These are phyloP conservation scores for Desmophyllum pertusum DNA, from an alignment of 92 coral and sea anemone species.

Conservation along the genomic window DNA sequence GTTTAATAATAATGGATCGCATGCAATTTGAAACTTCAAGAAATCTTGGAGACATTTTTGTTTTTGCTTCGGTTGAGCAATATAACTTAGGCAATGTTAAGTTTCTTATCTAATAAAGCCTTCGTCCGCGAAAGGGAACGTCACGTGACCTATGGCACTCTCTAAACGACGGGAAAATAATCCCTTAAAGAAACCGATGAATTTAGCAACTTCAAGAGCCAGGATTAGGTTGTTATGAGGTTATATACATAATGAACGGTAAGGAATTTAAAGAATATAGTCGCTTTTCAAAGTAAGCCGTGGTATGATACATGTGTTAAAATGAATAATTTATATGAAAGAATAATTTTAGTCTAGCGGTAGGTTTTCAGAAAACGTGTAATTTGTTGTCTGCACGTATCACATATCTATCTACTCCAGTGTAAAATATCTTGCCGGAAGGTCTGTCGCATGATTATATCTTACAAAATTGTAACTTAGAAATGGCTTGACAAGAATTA, in stretches of 20 bases:
- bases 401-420: background rate
- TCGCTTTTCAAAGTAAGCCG: background rate
- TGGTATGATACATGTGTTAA: background rate
- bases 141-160: background rate
- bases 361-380: background rate
- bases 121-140: background rate
- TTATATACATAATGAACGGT: background rate
- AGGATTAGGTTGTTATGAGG: no score
- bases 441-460: background rate
- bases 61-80: background rate
- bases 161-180: background rate
- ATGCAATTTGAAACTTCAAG: no score
- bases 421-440: background rate
- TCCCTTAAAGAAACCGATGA: background rate
- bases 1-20: no score
- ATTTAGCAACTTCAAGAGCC: background rate
- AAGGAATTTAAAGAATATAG: background rate
- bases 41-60: background rate
- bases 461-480: background rate
- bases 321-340: slow-evolving; percentile 16
- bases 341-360: background rate
- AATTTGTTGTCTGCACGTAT: background rate
- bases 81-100: background rate
- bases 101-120: background rate
- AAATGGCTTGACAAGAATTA: background rate